Conservation (phyloP, 2,797 vertebrate genomes). For the Pelodytes ibericus region DNA sequence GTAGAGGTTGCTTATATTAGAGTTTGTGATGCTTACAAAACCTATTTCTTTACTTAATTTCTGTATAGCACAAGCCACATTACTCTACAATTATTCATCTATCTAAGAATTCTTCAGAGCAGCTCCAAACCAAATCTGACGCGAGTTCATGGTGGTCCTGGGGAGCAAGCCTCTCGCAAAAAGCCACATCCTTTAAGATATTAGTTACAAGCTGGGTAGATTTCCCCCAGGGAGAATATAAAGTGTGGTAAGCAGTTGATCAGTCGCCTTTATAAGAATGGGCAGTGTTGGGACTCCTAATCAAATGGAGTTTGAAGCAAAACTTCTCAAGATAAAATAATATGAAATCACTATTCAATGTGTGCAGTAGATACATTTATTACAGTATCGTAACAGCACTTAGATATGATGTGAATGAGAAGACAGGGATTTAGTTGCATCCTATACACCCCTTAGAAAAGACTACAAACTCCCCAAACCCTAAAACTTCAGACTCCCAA, state of each 20-base stretch:
- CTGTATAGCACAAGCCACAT: conserved; percentile 72
- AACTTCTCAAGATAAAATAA: neutral
- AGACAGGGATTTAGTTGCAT: no score
- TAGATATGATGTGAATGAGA: no score
- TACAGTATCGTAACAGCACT: no score
- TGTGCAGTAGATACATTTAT: no score
- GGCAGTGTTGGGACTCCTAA: neutral
- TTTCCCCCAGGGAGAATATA: conserved; percentile 21
- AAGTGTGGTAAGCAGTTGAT: conserved; percentile 20
- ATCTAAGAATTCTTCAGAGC: conserved; percentile 70
- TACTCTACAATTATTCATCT: conserved; percentile 71
- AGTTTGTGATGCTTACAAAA: conserved; percentile 71
- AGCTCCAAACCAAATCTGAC: conserved; percentile 62
- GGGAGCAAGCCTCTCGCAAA: conserved; percentile 51
- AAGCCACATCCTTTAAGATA: conserved; percentile 47
- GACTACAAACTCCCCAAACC: no score
- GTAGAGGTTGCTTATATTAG: conserved; percentile 70
- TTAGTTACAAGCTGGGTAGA: conserved; percentile 46
- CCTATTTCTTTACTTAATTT: conserved; percentile 61
- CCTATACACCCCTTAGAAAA: no score
- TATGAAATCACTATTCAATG: no score
- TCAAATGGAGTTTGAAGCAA: neutral
- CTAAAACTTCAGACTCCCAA: no score
- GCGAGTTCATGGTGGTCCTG: conserved; percentile 68
- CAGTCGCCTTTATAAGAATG: conserved; percentile 3